Evolutionary conservation across 1,140 invertebrate genomes (phyloP), one percentile per base, ranked within the genome.

Genomic region (Drosophila virilis): DNA sequence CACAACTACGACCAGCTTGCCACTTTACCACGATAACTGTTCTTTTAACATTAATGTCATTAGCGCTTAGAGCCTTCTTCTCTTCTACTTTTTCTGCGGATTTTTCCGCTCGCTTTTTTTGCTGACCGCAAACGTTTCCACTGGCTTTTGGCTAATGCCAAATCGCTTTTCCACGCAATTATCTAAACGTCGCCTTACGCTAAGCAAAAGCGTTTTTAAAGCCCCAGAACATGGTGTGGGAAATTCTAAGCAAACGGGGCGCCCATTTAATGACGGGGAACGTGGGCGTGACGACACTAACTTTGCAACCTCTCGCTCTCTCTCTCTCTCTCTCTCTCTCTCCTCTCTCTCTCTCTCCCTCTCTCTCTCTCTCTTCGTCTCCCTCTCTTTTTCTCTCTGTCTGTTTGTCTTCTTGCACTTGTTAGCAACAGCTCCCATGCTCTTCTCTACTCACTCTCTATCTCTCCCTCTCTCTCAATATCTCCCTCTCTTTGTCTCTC

Each of bases 111-210:
- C 22, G 10, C 15, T 13, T 50, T 17, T n/a, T 28, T 13, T 15
- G 28, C 15, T 9, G 8, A 1, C 48, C 7, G 6, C 22, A 28
- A 45, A n/a, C 42, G 45, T 10, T 40, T 8, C 38, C 22, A 28
- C 22, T 9, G 10, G 8, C 38, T 6, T 40, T 12, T 40, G 38
- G 38, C 38, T 40, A 40, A 40, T 40, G 38, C 38, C 5, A 74
- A 62, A 64, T 64, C 71, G 38, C 64, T 73, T 73, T 73, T 74
- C 38, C 70, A 68, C 62, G 70, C 58, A 59, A 68, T 67, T 77
- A 73, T 73, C 15, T 35, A 8, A 46, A 37, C 42, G 22, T 42
- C 40, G 45, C 22, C 8, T 48, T 48, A 0, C 9, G 22, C 22
- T 5, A 28, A 28, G 22, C 22, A 28, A 28, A 6, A 5, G 2